A percentile compares a stretch with the other conserved stretches of the same genome.
Conservation (phyloP, 1,140 invertebrate genomes). For the Drosophila pallidifrons region DNA sequence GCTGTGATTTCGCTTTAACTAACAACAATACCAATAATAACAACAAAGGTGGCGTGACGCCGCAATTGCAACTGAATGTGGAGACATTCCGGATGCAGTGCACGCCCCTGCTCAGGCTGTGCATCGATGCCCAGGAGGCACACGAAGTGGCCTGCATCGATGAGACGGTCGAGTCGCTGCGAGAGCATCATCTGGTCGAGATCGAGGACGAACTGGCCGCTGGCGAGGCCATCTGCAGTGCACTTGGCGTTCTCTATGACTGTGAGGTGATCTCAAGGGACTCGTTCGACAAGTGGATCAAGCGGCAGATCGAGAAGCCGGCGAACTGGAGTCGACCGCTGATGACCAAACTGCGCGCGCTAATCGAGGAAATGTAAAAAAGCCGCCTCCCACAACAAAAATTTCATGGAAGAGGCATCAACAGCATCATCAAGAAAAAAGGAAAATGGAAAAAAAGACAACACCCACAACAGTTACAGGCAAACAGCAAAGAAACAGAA, state of each 20-base stretch:
- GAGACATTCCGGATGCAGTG: conserved; percentile 62
- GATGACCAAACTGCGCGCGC: conserved; percentile 56
- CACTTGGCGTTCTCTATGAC: conserved; percentile 66
- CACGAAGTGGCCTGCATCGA: conserved; percentile 73
- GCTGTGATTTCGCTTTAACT: conserved; percentile 80
- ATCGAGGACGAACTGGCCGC: conserved; percentile 63
- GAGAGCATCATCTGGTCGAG: conserved; percentile 64
- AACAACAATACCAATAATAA: conserved; percentile 34
- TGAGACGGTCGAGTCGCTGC: conserved; percentile 64
- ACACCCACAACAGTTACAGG: conserved; percentile 12
- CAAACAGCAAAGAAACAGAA: conserved; percentile 1
- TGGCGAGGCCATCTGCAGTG: conserved; percentile 65
- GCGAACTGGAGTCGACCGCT: conserved; percentile 39
- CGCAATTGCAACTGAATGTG: conserved; percentile 58
- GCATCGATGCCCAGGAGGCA: conserved; percentile 71
- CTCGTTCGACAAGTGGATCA: conserved; percentile 74
- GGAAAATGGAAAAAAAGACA: conserved; percentile 1
- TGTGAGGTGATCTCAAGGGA: conserved; percentile 73
- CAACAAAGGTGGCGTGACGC: not conserved
- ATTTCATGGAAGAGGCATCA: not conserved
- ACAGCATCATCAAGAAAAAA: not conserved
- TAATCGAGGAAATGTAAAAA: conserved; percentile 62
- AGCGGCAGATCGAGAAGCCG: conserved; percentile 55
- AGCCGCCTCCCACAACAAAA: not conserved
- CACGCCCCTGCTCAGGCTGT: conserved; percentile 64